phyloP scores from a whole-genome alignment of 92 coral and sea anemone species.

The Epizoanthus stellaris region DNA sequence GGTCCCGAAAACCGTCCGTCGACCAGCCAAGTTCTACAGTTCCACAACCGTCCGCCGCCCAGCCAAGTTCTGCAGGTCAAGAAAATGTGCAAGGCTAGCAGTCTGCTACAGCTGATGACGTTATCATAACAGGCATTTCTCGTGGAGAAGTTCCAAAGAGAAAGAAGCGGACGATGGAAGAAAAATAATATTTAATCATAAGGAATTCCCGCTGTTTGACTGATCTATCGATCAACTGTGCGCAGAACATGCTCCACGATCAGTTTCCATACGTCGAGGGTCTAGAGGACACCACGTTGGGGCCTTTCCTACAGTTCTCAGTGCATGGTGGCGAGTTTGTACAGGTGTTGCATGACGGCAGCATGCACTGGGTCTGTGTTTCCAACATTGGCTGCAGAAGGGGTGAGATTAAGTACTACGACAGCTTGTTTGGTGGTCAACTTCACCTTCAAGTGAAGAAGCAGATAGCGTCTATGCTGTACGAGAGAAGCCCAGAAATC shows the following conservation, averaged over 20 bases:
- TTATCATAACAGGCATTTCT: too few relatives aligned
- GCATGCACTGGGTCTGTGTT: conserved; percentile 16
- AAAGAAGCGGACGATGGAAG: too few relatives aligned
- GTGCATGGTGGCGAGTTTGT: conserved; percentile 9
- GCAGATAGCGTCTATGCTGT: background rate
- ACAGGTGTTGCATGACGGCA: background rate
- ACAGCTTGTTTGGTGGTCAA: background rate
- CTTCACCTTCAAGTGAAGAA: background rate
- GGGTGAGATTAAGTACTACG: too few relatives aligned
- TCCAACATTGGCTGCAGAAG: too few relatives aligned
- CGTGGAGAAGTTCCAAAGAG: too few relatives aligned
- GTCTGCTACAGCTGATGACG: too few relatives aligned
- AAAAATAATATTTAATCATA: background rate
- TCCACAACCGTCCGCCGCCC: too few relatives aligned
- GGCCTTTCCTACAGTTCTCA: background rate
- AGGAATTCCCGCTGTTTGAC: background rate
- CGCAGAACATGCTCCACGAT: conserved; percentile 26
- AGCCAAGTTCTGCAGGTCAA: too few relatives aligned
- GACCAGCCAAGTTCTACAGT: too few relatives aligned
- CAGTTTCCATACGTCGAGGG: conserved; percentile 4
- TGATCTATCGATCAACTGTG: conserved; percentile 6
- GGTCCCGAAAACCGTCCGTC: too few relatives aligned
- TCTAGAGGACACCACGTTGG: conserved; percentile 26
- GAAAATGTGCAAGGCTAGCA: too few relatives aligned
- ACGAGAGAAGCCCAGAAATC: background rate